Base-by-base conservation (phyloP, 1,140 invertebrate genomes). In the Vanessa tameamea region DNA sequence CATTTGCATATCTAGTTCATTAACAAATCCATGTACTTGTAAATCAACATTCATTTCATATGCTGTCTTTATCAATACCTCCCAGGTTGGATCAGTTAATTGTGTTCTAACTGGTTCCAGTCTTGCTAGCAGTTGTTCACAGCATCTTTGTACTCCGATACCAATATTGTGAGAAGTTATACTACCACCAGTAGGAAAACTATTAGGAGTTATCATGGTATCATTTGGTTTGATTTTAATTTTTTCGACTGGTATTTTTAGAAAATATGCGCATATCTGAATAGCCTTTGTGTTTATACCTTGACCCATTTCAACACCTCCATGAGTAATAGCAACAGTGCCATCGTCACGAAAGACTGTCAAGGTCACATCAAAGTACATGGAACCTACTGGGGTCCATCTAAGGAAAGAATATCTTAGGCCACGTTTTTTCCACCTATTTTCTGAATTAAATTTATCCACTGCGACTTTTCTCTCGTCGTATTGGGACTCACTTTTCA, bases 261-360 rank as follows among this genome's bases (percentile, higher is more conserved):
- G 88, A 14, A 94, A 94, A 81, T 95, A 93, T 7, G 96, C 96
- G 73, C 94, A 95, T 14, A 95, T 94, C 93, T 97, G 97, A 43
- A 94, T 94, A 3, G 95, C 94, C 95, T 97, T 92, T 0, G 95
- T 95, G 76, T 95, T 96, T 68, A 98, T 94, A 6, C 97, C 97
- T 93, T 98, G 97, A 13, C 97, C 97, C 87, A 96, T 95, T 94
- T 98, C 97, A 57, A 97, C 94, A 20, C 97, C 97, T 64, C 95
- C 96, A 80, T 97, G 96, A 14, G 94, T 92, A 37, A 98, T 93
- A 0, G 95, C 93, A 1, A 98, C 96, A 0, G 95, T 95, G 11
- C 96, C 97, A 91, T 97, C 97, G 1, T 92, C 88, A 50, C 95
- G 95, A 86, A 95, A 97, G 57, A 97, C 94, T 12, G 95, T 94